Percentiles rank a stretch among this genome's conserved stretches.
These are phyloP conservation scores for Hemichromis elongatus DNA, from an alignment of 2,113 vertebrate genomes.

Conservation along the genomic window DNA sequence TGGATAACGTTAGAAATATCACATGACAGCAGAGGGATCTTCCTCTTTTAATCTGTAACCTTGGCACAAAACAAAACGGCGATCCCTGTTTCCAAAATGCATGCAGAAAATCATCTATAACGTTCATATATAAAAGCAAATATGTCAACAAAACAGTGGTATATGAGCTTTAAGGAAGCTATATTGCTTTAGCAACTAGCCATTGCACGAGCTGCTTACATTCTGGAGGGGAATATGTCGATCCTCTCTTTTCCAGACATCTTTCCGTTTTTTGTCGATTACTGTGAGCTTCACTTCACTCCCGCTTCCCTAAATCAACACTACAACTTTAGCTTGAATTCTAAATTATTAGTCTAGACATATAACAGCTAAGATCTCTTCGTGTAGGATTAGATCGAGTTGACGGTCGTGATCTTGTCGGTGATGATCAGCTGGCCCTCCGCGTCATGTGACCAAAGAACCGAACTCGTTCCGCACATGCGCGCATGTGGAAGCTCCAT, in stretches of 20 bases:
- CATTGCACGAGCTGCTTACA: constrained; percentile 79
- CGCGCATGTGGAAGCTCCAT: not conserved
- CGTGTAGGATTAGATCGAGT: constrained; percentile 6
- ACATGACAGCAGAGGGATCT: constrained; percentile 53
- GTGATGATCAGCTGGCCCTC: constrained; percentile 64
- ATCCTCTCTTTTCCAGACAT: constrained; percentile 97
- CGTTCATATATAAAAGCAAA: not conserved
- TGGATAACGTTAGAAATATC: constrained; percentile 21
- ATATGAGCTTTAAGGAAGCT: not conserved
- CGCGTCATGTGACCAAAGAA: constrained; percentile 50
- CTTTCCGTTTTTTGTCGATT: constrained; percentile 60
- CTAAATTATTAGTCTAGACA: not conserved
- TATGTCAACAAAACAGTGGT: not conserved
- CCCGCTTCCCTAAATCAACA: not conserved
- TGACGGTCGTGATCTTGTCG: constrained; percentile 50
- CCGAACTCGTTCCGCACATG: constrained; percentile 5
- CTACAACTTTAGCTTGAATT: accelerated
- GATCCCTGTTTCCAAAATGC: not conserved
- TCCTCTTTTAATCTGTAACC: constrained; percentile 51
- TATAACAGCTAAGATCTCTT: not conserved
- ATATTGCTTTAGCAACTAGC: constrained; percentile 24
- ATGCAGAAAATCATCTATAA: not conserved
- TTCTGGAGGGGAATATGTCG: constrained; percentile 95
- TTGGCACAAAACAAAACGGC: not conserved
- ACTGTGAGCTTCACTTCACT: not conserved